These are phyloP conservation scores for Periophthalmus magnuspinnatus DNA, from an alignment of 2,797 vertebrate species.

Conservation along the genomic window DNA sequence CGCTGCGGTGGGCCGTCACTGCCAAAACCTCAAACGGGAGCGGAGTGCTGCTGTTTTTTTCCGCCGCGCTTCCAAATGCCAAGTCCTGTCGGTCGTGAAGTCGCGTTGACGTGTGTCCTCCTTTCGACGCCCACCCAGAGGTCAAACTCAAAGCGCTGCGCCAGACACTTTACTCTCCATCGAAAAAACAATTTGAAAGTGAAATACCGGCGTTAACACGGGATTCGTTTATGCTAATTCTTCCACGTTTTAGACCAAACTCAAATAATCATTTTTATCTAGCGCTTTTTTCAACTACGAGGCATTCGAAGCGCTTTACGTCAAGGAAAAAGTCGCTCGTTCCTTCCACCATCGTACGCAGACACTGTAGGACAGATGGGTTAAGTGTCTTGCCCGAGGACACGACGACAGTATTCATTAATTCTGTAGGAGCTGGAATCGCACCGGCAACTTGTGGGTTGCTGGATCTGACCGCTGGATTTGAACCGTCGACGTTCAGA, in stretches of 20 bases:
- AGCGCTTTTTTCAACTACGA: too few relatives aligned
- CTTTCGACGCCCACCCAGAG: conserved; percentile 32
- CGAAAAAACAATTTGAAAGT: conserved; percentile 11
- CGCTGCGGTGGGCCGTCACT: conserved; percentile 20
- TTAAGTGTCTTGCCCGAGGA: too few relatives aligned
- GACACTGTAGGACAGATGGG: too few relatives aligned
- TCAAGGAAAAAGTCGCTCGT: too few relatives aligned
- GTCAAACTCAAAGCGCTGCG: conserved; percentile 17
- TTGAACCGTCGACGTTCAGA: too few relatives aligned
- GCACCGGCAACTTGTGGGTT: too few relatives aligned
- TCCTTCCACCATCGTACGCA: too few relatives aligned
- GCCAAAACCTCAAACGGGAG: conserved; percentile 42
- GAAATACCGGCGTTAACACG: not conserved
- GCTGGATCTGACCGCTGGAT: too few relatives aligned
- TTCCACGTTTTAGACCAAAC: not conserved
- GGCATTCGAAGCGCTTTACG: too few relatives aligned
- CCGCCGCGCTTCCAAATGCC: conserved; percentile 26
- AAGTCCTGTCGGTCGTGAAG: conserved; percentile 43
- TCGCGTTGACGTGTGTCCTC: conserved; percentile 27
- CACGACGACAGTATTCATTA: too few relatives aligned
- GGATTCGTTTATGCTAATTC: not conserved
- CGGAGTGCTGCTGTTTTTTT: conserved; percentile 36
- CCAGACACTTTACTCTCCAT: conserved; percentile 10
- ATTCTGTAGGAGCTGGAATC: too few relatives aligned
- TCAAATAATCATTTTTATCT: too few relatives aligned